These are phyloP conservation scores for Noctua fimbriata DNA, from an alignment of 2,888 invertebrate genomes.

Conservation along the genomic window DNA sequence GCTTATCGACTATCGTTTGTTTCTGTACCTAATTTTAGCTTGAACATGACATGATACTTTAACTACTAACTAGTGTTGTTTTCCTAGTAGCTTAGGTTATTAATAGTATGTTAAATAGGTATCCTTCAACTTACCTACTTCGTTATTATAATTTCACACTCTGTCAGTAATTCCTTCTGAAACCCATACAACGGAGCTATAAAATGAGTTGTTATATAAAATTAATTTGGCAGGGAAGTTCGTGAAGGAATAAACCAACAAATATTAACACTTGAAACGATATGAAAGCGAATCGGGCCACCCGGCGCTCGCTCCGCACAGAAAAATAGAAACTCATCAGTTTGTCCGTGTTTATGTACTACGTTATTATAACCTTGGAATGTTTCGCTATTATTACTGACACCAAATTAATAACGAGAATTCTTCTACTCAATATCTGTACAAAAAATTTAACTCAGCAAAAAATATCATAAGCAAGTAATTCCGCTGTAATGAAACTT, in stretches of 20 bases:
- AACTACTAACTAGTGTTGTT: not conserved
- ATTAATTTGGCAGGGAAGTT: slow-evolving; percentile 57
- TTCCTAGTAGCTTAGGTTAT: not conserved
- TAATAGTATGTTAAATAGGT: not conserved
- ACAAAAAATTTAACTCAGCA: not conserved
- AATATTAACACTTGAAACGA: slow-evolving; percentile 73
- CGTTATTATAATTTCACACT: slow-evolving; percentile 2
- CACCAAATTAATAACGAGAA: not conserved
- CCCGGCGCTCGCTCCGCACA: slow-evolving; percentile 18
- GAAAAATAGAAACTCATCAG: slow-evolving; percentile 48
- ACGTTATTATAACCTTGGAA: not conserved
- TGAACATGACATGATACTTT: slow-evolving; percentile 44
- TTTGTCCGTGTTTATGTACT: slow-evolving; percentile 37
- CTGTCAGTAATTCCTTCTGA: not conserved
- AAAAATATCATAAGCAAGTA: slow-evolving; percentile 7
- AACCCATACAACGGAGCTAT: slow-evolving; percentile 20
- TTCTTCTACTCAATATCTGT: not conserved
- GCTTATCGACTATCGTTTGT: slow-evolving; percentile 47
- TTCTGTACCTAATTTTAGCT: slow-evolving; percentile 26
- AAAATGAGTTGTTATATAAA: slow-evolving; percentile 53
- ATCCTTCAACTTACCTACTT: slow-evolving; percentile 1
- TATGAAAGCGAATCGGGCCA: slow-evolving; percentile 73
- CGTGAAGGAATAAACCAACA: slow-evolving; percentile 74
- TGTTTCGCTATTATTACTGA: not conserved
- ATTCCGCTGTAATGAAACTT: slow-evolving; percentile 31